Percentiles rank a stretch among this genome's conserved stretches.
phyloP scores from a whole-genome alignment of 2,888 invertebrate genomes.

The Leptinotarsa rubiginosa region DNA sequence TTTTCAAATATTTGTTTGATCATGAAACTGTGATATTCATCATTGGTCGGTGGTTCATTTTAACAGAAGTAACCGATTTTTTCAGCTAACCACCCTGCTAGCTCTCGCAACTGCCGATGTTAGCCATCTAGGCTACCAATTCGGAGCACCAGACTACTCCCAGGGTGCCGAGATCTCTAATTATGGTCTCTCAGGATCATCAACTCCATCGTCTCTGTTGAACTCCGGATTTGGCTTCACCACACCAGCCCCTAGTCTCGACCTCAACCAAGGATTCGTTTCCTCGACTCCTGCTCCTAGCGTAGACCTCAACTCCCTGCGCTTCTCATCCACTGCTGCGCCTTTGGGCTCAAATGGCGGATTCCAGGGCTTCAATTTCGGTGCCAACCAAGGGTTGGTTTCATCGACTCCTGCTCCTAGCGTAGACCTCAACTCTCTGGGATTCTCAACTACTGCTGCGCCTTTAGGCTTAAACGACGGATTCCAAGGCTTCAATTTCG shows the following conservation, averaged over 20 bases:
- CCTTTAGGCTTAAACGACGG: slow-evolving; percentile 1
- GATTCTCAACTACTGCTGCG: slow-evolving; percentile 29
- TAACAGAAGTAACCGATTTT: neutral
- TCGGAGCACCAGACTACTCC: slow-evolving; percentile 63
- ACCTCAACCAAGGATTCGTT: slow-evolving; percentile 19
- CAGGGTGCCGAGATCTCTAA: slow-evolving; percentile 59
- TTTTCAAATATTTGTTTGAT: neutral
- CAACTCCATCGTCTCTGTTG: slow-evolving; percentile 25
- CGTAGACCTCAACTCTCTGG: slow-evolving; percentile 19
- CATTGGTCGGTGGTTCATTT: neutral
- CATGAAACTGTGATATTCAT: neutral
- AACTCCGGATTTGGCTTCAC: slow-evolving; percentile 16
- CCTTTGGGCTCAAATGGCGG: neutral
- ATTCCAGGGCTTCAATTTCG: slow-evolving; percentile 17
- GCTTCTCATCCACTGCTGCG: slow-evolving; percentile 28
- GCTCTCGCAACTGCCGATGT: slow-evolving; percentile 65
- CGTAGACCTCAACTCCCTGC: slow-evolving; percentile 19
- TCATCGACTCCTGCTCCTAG: slow-evolving; percentile 28
- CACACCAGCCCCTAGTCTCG: slow-evolving; percentile 24
- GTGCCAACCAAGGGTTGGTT: neutral
- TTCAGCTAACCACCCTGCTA: slow-evolving; percentile 54
- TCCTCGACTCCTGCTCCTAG: slow-evolving; percentile 26
- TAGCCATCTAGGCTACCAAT: slow-evolving; percentile 59
- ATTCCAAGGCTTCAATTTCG: slow-evolving; percentile 17
- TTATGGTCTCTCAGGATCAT: slow-evolving; percentile 12